Conservation (phyloP, 2,797 vertebrate genomes). For the Columba guinea region DNA sequence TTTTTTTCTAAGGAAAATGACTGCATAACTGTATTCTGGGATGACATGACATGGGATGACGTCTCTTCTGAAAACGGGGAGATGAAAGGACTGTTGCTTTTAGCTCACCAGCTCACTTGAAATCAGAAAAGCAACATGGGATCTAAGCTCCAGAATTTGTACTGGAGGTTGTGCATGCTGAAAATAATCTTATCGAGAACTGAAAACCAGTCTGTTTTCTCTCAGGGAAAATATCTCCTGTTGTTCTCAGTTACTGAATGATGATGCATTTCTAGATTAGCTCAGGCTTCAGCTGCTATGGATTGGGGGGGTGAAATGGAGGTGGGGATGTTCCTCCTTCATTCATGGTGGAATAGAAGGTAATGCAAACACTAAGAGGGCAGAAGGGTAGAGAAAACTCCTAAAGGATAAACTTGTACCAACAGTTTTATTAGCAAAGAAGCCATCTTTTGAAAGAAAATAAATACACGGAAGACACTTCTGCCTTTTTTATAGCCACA, state of each 20-base stretch:
- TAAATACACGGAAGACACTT: constrained; percentile 88
- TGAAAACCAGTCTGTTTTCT: neutral
- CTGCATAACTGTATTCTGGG: neutral
- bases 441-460: constrained; percentile 80
- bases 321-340: neutral
- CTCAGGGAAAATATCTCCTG: neutral
- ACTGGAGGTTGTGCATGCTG: neutral
- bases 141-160: neutral
- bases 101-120: neutral
- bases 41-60: neutral
- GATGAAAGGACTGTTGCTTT: neutral
- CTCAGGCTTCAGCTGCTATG: neutral
- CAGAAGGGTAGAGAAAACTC: neutral
- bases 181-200: neutral
- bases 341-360: neutral
- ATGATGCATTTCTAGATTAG: neutral
- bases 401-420: constrained; percentile 21
- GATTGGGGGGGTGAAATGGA: neutral
- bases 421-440: constrained; percentile 75
- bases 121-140: neutral
- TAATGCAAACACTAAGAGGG: neutral
- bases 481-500: constrained; percentile 72
- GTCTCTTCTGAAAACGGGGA: neutral
- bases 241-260: neutral
- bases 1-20: neutral